Conservation (phyloP, 2,113 vertebrate species). For the Pollimyrus isidori region DNA sequence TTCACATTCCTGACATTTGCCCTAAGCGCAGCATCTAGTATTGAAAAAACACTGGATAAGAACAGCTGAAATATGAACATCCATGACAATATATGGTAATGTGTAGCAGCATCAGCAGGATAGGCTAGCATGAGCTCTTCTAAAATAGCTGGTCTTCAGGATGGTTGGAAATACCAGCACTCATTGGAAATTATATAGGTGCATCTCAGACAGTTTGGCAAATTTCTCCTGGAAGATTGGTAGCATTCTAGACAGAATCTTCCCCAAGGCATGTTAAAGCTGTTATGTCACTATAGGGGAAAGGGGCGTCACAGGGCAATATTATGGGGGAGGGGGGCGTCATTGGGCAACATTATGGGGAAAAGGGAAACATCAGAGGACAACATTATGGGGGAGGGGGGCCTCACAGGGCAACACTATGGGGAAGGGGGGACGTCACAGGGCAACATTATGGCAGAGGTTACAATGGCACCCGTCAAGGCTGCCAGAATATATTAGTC, state of each 20-base stretch:
- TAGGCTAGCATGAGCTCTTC: neutral
- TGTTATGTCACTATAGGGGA: neutral
- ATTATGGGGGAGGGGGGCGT: neutral
- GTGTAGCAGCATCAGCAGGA: neutral
- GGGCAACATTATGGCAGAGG: neutral
- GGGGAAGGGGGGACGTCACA: neutral
- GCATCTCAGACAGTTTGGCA: neutral
- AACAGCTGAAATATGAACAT: neutral
- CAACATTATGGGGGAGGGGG: neutral
- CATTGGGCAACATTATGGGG: neutral
- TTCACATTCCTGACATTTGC: neutral
- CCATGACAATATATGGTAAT: neutral
- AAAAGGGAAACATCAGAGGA: neutral
- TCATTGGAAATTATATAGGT: neutral
- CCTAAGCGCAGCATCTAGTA: neutral
- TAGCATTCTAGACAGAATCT: neutral
- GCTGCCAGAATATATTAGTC: neutral
- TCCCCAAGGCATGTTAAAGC: neutral
- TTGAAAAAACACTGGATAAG: neutral
- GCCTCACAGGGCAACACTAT: neutral
- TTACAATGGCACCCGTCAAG: neutral
- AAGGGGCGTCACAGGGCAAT: no score
- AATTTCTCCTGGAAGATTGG: neutral
- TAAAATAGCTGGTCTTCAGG: neutral
- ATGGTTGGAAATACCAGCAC: neutral